Percentiles rank a stretch among this genome's conserved stretches.
Evolutionary conservation across 64 coral and sea anemone genomes (phyloP).

Genomic region (Montipora efflorescens): DNA sequence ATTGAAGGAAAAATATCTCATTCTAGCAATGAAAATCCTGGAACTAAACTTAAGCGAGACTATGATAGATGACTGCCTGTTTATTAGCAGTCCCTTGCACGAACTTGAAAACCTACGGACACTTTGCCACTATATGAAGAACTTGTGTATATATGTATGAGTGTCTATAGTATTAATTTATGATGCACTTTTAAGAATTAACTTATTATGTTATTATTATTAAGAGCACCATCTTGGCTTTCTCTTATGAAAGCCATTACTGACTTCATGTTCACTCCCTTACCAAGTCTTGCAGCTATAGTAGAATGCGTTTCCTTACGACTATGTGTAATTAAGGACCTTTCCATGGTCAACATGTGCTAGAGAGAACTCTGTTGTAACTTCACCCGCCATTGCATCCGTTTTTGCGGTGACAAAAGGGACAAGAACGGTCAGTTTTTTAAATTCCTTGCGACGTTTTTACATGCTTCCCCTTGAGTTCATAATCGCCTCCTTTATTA

Average conservation of each 20-base stretch:
- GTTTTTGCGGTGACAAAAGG: constrained; percentile 19
- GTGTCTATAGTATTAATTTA: too few species aligned
- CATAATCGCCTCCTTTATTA: constrained; percentile 8
- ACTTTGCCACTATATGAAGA: too few species aligned
- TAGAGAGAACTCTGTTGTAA: constrained; percentile 28
- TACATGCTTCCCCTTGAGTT: not conserved
- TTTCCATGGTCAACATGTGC: constrained; percentile 28
- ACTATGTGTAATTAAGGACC: not conserved
- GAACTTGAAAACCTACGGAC: too few species aligned
- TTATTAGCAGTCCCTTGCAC: not conserved
- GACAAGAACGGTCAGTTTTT: constrained; percentile 42
- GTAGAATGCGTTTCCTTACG: constrained; percentile 29
- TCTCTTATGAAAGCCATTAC: constrained; percentile 26
- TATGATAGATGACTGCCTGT: not conserved
- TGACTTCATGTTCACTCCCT: constrained; percentile 1
- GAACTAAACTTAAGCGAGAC: not conserved
- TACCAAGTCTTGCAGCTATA: constrained; percentile 11
- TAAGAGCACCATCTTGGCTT: not conserved
- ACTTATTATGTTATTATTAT: too few species aligned
- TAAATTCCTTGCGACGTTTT: constrained; percentile 12
- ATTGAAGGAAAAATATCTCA: not conserved
- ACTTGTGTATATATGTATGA: too few species aligned
- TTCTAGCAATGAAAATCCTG: not conserved
- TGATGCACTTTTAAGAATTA: too few species aligned
- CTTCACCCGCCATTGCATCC: not conserved